Evolutionary conservation across 2,888 invertebrate species (phyloP), one percentile per base, ranked within the genome.

Genomic region (Tenodera sinensis): DNA sequence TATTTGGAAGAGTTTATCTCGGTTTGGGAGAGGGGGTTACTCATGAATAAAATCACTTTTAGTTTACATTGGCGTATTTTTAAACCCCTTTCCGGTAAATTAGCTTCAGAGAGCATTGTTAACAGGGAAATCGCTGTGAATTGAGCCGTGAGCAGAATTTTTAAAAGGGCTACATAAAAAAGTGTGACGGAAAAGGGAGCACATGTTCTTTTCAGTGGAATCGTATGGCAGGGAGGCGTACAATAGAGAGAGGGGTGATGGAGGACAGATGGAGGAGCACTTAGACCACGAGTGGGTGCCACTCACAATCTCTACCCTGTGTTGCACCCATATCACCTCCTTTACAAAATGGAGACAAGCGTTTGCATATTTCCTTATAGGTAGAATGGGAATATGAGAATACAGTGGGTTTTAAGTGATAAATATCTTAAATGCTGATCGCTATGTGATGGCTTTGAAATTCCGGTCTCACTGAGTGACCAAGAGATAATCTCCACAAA

Each of bases 271-370:
- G 54, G 85, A 47, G 34, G 27, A 85, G 85, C 47, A 85, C 85
- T 85, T 85, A 47, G 15, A 27, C 25, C 81, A 86, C 81, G 47
- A 86, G 86, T 71, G 86, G 86, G 86, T 86, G 86, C 86, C 86
- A 86, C 81, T 86, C 81, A 86, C 86, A 86, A 28, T 71, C 86
- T 28, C 27, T 28, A 86, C 28, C n/a, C n/a, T n/a, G n/a, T n/a
- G n/a, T n/a, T n/a, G n/a, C n/a, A n/a, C n/a, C n/a, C n/a, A n/a
- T n/a, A n/a, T n/a, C n/a, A n/a, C n/a, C n/a, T n/a, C n/a, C n/a
- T n/a, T n/a, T n/a, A n/a, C n/a, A n/a, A n/a, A n/a, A n/a, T n/a
- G n/a, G n/a, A n/a, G n/a, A n/a, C n/a, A n/a, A n/a, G n/a, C n/a
- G n/a, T n/a, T n/a, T n/a, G n/a, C n/a, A n/a, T n/a, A n/a, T n/a